These are phyloP conservation scores for Dorcus parallelipipedus DNA, from an alignment of 2,888 invertebrate species.

Conservation along the genomic window DNA sequence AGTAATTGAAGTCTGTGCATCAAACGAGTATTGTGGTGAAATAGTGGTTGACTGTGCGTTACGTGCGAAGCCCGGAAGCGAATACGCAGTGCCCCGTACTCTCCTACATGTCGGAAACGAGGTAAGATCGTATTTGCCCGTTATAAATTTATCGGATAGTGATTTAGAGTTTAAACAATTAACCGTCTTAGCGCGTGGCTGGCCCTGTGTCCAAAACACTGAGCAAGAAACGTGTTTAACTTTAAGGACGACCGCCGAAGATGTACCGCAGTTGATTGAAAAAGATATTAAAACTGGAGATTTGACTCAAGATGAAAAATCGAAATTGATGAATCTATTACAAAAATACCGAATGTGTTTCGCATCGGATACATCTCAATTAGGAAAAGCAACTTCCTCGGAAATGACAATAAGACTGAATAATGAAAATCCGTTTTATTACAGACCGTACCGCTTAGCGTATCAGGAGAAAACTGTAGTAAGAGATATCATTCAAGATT, in stretches of 20 bases:
- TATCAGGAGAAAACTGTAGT: neutral
- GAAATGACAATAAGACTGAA: neutral
- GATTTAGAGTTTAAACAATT: neutral
- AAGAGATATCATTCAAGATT: neutral
- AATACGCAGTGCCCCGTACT: neutral
- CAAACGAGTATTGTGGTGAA: neutral
- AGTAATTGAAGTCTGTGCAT: neutral
- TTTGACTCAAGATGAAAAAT: neutral
- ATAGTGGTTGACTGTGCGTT: neutral
- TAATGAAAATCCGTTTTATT: neutral
- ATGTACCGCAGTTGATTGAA: neutral
- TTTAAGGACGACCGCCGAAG: neutral
- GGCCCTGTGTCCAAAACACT: neutral
- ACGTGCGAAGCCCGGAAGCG: neutral
- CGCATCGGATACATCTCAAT: neutral
- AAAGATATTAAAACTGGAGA: neutral
- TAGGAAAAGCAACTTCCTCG: neutral
- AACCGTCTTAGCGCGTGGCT: neutral
- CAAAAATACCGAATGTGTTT: neutral
- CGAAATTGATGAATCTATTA: neutral
- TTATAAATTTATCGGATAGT: neutral
- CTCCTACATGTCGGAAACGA: neutral
- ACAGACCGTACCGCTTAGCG: too few relatives aligned
- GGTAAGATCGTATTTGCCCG: neutral
- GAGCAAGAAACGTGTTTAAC: neutral